These are phyloP conservation scores for Alethe castanea DNA, from an alignment of 2,113 vertebrate genomes.

Conservation along the genomic window DNA sequence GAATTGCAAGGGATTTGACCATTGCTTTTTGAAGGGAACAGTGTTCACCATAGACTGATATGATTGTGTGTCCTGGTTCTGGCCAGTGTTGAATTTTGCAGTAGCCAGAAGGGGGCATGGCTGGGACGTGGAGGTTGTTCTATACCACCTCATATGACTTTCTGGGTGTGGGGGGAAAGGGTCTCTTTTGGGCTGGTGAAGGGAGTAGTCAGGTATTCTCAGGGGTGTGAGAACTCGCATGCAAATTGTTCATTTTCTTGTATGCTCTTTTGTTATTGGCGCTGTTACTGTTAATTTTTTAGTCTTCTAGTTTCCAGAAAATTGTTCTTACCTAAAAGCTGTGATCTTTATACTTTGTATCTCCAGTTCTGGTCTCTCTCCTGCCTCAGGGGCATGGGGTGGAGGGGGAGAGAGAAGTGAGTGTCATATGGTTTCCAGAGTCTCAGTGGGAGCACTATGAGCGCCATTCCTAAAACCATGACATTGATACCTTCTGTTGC, in stretches of 20 bases:
- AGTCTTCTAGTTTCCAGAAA: neutral
- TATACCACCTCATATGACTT: rapidly evolving
- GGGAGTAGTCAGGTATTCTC: neutral
- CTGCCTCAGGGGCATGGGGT: neutral
- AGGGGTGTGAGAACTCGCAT: neutral
- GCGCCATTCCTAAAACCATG: neutral
- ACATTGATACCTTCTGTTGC: neutral
- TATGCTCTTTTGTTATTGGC: neutral
- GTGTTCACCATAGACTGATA: neutral
- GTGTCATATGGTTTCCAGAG: rapidly evolving
- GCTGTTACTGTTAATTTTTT: neutral
- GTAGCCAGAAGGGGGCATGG: neutral
- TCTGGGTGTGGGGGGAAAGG: neutral
- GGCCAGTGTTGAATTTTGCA: neutral
- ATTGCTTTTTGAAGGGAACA: neutral
- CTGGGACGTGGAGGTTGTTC: neutral
- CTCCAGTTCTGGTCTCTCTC: neutral
- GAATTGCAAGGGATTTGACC: neutral
- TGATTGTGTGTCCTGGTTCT: neutral
- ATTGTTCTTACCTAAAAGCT: neutral
- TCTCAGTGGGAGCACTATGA: neutral
- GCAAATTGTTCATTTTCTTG: rapidly evolving
- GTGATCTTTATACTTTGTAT: neutral
- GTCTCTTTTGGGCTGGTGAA: neutral
- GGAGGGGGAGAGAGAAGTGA: neutral